Evolutionary conservation across 2,797 vertebrate genomes (phyloP).

Genomic region (Anas acuta): DNA sequence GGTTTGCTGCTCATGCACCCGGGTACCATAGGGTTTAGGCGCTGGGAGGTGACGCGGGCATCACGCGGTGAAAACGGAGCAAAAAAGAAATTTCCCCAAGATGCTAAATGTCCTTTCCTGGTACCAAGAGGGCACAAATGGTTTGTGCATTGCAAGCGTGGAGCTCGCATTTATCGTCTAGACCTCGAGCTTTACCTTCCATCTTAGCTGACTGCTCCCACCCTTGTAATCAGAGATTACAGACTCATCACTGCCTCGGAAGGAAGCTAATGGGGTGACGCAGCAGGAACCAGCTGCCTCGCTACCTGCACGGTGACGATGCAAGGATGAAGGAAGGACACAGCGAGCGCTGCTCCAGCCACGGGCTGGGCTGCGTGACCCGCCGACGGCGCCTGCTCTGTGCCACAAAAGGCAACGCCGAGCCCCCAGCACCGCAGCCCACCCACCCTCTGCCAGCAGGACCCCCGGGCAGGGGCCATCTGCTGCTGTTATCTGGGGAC

Average conservation of each 20-base stretch:
- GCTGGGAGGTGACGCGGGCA: not conserved
- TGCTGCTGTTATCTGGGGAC: slow-evolving; percentile 23
- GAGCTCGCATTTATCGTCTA: not conserved
- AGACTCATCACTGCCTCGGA: not conserved
- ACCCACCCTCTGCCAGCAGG: slow-evolving; percentile 12
- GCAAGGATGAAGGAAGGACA: slow-evolving; percentile 47
- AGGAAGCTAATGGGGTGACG: slow-evolving; percentile 43
- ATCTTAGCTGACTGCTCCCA: not conserved
- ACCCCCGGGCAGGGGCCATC: slow-evolving; percentile 48
- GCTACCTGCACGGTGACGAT: slow-evolving; percentile 52
- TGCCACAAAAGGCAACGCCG: not conserved
- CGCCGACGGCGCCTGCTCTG: accelerated
- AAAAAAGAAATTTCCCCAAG: not conserved
- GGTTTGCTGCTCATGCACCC: not conserved
- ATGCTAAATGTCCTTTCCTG: not conserved
- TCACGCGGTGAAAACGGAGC: not conserved
- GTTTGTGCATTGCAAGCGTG: accelerated
- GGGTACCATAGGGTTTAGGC: not conserved
- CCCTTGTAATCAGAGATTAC: not conserved
- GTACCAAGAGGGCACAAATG: not conserved
- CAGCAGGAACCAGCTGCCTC: slow-evolving; percentile 58
- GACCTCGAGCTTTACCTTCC: not conserved
- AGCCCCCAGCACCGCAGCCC: not conserved
- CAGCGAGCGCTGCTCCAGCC: not conserved
- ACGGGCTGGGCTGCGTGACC: accelerated